A percentile compares a stretch with the other conserved stretches of the same genome.
These are phyloP conservation scores for Neoaliturus tenellus DNA, from an alignment of 2,888 invertebrate genomes.

Conservation along the genomic window DNA sequence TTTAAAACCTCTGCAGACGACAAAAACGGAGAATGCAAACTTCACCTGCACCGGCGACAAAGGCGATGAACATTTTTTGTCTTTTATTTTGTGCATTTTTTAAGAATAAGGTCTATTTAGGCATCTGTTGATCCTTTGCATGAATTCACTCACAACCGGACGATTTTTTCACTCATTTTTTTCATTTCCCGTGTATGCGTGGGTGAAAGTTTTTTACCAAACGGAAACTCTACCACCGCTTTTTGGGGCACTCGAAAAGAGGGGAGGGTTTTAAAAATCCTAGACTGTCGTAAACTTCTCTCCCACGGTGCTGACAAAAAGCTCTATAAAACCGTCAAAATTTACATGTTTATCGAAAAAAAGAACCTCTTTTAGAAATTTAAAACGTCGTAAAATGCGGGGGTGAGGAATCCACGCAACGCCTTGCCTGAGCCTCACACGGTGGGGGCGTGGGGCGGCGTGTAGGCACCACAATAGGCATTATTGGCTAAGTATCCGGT, in stretches of 20 bases:
- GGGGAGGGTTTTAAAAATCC: background rate
- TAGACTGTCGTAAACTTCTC: background rate
- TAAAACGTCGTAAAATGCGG: conserved; percentile 23
- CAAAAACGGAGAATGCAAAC: too few species aligned
- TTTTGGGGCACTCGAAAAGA: conserved; percentile 1
- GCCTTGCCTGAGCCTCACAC: background rate
- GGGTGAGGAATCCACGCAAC: conserved; percentile 24
- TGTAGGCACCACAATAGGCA: conserved; percentile 4
- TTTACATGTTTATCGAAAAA: conserved; percentile 21
- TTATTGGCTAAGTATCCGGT: conserved; percentile 21
- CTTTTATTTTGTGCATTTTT: too few species aligned
- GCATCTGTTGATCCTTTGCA: too few species aligned
- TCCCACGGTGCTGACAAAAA: conserved; percentile 25
- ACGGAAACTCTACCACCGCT: background rate
- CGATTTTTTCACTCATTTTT: background rate
- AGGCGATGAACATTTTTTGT: too few species aligned
- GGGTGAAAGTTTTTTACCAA: background rate
- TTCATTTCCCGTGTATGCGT: background rate
- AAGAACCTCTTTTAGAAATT: conserved; percentile 18
- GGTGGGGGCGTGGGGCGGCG: background rate
- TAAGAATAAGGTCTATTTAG: too few species aligned
- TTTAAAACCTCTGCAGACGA: too few species aligned
- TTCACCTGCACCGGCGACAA: too few species aligned
- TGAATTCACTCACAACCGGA: too few species aligned
- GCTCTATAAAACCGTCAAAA: conserved; percentile 18